Evolutionary conservation across 23 tunicate species (phyloP), one percentile per base, ranked within the genome.

Genomic region (Corella eumyota): DNA sequence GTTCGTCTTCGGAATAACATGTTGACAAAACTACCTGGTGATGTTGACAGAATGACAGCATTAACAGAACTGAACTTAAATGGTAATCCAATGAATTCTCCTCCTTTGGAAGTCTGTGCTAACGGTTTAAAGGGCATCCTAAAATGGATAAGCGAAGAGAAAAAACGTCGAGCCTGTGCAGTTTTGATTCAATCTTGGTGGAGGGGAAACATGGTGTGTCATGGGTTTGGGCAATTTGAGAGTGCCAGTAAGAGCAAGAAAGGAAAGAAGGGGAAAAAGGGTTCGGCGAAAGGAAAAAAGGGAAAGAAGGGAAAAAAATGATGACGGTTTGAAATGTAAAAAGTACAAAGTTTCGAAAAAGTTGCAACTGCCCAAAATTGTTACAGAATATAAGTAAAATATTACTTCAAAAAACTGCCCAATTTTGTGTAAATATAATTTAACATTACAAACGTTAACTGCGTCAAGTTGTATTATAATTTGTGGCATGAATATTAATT

Each of bases 161-260:
- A 83, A 62, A 64, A 58, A 25, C 15, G 78, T 22, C 71, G 72
- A 19, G 36, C 31, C 19, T 64, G 54, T 32, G 88, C 96, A 1
- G 32, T 23, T 0, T 36, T 78, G 96, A 73, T 88, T n/a, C 88
- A 88, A 60, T 79, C 96, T 3, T 79, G 88, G 88, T 88, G 96
- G 96, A 67, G 80, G 15, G 96, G 96, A 6, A 29, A 25, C 19
- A 88, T 79, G 96, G 96, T 88, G 26, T 37, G 81, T 6, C 46
- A 56, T 0, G 81, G 88, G 15, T 67, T 88, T 25, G 96, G 96
- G 30, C 63, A 68, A 20, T 88, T 59, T 45, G 50, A 60, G 7
- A 71, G 28, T n/a, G 72, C 65, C 1, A 33, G 34, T 6, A 80
- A 80, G 28, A 38, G 67, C 22, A 71, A 84, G 34, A 74, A 72